phyloP scores from a whole-genome alignment of 2,797 vertebrate species.

The Oreonectes daqikongensis region DNA sequence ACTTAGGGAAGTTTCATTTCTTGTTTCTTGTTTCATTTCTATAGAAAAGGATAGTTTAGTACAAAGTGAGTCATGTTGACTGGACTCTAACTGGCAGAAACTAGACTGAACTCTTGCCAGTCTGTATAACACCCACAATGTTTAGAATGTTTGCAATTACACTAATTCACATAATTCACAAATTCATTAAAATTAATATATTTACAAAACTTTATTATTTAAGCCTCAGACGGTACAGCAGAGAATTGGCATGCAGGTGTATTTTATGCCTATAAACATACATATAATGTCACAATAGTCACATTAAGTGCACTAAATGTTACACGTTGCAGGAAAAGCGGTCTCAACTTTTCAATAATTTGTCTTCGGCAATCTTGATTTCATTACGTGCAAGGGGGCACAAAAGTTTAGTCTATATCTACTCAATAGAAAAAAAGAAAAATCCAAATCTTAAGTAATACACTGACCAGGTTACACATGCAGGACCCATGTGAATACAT shows the following conservation, averaged over 20 bases:
- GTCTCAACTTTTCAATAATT: too few relatives aligned
- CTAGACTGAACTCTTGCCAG: not conserved
- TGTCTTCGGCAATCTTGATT: too few relatives aligned
- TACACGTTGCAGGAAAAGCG: too few relatives aligned
- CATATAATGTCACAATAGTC: too few relatives aligned
- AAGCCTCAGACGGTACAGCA: too few relatives aligned
- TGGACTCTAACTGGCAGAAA: not conserved
- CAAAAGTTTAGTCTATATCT: too few relatives aligned
- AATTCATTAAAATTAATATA: too few relatives aligned
- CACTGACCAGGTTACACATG: conserved; percentile 60
- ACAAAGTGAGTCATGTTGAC: conserved; percentile 23
- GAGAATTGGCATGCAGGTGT: too few relatives aligned
- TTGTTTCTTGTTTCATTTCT: conserved; percentile 1
- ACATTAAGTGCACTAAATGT: too few relatives aligned
- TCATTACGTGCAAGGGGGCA: too few relatives aligned
- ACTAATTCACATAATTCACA: not conserved
- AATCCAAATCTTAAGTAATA: conserved; percentile 63
- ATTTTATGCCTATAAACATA: too few relatives aligned
- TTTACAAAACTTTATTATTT: not conserved
- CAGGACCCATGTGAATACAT: conserved; percentile 71
- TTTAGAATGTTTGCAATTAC: not conserved
- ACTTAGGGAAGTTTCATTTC: too few relatives aligned
- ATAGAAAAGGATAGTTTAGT: conserved; percentile 1
- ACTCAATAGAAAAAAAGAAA: not conserved
- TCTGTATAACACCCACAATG: not conserved